phyloP scores from a whole-genome alignment of 2,797 vertebrate species.

The Poecile montanus region DNA sequence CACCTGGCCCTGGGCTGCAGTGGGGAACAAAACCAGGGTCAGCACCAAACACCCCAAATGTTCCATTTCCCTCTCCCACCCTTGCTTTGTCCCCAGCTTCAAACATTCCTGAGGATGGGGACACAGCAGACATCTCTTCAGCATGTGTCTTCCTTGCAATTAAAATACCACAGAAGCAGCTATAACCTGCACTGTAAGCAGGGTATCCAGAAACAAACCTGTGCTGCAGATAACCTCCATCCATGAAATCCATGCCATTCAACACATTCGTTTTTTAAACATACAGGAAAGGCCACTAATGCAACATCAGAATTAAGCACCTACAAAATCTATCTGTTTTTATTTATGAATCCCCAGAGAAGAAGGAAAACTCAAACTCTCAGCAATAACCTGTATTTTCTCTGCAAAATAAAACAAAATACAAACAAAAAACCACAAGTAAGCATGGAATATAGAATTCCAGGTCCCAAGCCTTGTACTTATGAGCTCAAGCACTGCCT shows the following conservation, averaged over 20 bases:
- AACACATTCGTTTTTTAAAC: background rate
- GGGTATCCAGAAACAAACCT: background rate
- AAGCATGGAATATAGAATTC: background rate
- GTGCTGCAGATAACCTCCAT: background rate
- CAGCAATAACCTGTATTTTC: background rate
- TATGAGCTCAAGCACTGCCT: background rate
- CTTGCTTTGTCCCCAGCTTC: background rate
- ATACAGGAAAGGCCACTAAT: background rate
- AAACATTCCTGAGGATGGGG: background rate
- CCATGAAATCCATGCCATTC: background rate
- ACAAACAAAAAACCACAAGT: background rate
- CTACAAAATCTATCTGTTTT: background rate
- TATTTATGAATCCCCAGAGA: conserved; percentile 4
- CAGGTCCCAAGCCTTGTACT: background rate
- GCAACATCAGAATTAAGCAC: background rate
- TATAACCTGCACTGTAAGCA: background rate
- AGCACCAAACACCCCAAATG: background rate
- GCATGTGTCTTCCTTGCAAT: background rate
- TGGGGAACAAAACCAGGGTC: background rate
- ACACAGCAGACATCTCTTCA: background rate
- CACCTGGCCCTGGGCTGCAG: conserved; percentile 88
- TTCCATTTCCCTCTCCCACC: background rate
- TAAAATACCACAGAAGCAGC: background rate
- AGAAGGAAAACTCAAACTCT: background rate
- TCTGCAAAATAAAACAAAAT: background rate